Evolutionary conservation across 2,113 vertebrate genomes (phyloP), one percentile per base, ranked within the genome.

Genomic region (Melospiza georgiana): DNA sequence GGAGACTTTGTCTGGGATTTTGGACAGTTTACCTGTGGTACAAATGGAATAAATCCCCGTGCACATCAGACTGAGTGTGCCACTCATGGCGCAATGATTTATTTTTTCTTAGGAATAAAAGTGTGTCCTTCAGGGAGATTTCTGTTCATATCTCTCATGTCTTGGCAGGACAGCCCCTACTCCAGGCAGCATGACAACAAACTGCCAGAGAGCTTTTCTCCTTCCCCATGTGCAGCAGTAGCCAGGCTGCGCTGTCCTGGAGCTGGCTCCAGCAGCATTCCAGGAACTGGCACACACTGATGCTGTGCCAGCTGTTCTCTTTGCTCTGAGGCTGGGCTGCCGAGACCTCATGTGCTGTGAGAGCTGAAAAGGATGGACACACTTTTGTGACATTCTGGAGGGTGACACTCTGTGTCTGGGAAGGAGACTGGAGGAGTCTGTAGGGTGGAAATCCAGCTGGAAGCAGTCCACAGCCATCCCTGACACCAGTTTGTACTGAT

Each of bases 261-360:
- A 17, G 59, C 61, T 0, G 11, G 51, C 43, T 93, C 57, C 84
- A 87, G 68, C 63, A 84, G 59, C 91, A n/a, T 94, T 93, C 93
- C 87, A 93, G 89, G 95, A 87, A 39, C 73, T 58, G 89, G 68
- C 5, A 1, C 33, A 11, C 0, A 0, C 59, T 69, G 81, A 5
- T 4, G 6, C 68, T 1, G 9, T 49, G 84, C 68, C 76, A 84
- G 58, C 43, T 80, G 2, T 16, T 74, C 41, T 44, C 41, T 44
- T 69, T 81, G 46, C 49, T 10, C 2, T 16, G 35, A 66, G 49
- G 22, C 58, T 62, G 25, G 43, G 28, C 24, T 77, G 59, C 33
- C 39, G 51, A 81, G 37, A 35, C 30, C 41, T 66, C 18, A 7
- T 0, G 1, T 37, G 25, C 55, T 77, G 21, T 37, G 39, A 72